Conservation (phyloP, 2,797 vertebrate species). For the Trematomus bernacchii region DNA sequence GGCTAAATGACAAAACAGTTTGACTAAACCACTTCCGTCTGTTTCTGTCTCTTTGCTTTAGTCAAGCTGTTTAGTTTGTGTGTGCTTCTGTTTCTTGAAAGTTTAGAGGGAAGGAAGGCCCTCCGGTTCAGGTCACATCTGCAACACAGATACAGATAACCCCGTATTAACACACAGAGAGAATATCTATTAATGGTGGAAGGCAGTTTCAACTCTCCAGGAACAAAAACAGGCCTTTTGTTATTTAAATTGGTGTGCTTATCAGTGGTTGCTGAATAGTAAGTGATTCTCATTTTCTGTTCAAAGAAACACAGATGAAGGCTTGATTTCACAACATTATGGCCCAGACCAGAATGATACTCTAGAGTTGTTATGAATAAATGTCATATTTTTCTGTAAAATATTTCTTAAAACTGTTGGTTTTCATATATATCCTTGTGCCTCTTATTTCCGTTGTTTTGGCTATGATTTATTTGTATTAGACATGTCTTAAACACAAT, state of each 20-base stretch:
- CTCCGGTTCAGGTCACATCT: slow-evolving; percentile 36
- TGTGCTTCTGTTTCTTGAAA: slow-evolving; percentile 27
- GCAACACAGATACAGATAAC: slow-evolving; percentile 19
- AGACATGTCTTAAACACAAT: not conserved
- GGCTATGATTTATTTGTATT: not conserved
- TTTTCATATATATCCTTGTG: not conserved
- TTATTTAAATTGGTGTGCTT: slow-evolving; percentile 38
- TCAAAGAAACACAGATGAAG: slow-evolving; percentile 16
- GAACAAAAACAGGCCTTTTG: slow-evolving; percentile 25
- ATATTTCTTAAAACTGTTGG: not conserved
- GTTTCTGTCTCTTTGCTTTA: slow-evolving; percentile 26
- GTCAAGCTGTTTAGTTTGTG: slow-evolving; percentile 9
- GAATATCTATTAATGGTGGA: slow-evolving; percentile 20
- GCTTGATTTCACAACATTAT: slow-evolving; percentile 12
- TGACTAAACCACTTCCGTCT: slow-evolving; percentile 34
- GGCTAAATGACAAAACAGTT: slow-evolving; percentile 51
- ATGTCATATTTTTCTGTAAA: not conserved
- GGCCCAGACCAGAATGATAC: too few species aligned
- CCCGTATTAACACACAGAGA: slow-evolving; percentile 1
- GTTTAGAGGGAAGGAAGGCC: not conserved
- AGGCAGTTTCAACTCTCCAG: slow-evolving; percentile 12
- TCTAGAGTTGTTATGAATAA: too few species aligned
- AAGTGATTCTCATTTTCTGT: slow-evolving; percentile 28
- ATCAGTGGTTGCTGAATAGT: slow-evolving; percentile 5
- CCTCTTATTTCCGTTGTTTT: not conserved